Conservation (phyloP, 2,113 vertebrate species). For the Sula dactylatra region DNA sequence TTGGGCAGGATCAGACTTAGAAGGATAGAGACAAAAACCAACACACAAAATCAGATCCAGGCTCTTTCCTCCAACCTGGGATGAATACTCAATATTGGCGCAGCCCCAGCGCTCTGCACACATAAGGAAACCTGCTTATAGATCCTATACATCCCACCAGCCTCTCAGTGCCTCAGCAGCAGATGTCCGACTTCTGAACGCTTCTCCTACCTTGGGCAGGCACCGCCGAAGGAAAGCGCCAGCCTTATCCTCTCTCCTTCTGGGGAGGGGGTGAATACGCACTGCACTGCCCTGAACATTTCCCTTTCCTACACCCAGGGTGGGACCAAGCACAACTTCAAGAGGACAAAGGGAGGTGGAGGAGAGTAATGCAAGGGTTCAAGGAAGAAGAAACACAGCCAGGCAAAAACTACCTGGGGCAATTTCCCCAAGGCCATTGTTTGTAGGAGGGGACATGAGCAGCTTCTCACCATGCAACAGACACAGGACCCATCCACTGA, state of each 20-base stretch:
- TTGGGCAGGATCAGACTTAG: background rate
- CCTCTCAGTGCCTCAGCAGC: background rate
- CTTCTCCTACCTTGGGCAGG: background rate
- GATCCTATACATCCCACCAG: background rate
- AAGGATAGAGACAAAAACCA: background rate
- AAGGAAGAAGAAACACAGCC: background rate
- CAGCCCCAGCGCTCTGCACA: background rate
- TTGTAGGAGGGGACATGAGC: background rate
- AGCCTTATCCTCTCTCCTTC: background rate
- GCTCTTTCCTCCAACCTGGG: background rate
- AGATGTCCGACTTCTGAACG: background rate
- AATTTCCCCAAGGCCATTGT: background rate
- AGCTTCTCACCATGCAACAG: background rate
- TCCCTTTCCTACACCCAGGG: background rate
- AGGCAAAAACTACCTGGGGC: background rate
- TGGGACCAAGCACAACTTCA: background rate
- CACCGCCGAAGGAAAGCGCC: no score
- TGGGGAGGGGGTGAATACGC: background rate
- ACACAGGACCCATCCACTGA: fast-evolving
- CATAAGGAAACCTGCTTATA: background rate
- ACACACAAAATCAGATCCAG: background rate
- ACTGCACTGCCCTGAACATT: fast-evolving
- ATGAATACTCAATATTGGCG: background rate
- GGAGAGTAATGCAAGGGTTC: background rate
- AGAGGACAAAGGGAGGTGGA: background rate